phyloP scores from a whole-genome alignment of 2,113 vertebrate species.

The Arenaria interpres region DNA sequence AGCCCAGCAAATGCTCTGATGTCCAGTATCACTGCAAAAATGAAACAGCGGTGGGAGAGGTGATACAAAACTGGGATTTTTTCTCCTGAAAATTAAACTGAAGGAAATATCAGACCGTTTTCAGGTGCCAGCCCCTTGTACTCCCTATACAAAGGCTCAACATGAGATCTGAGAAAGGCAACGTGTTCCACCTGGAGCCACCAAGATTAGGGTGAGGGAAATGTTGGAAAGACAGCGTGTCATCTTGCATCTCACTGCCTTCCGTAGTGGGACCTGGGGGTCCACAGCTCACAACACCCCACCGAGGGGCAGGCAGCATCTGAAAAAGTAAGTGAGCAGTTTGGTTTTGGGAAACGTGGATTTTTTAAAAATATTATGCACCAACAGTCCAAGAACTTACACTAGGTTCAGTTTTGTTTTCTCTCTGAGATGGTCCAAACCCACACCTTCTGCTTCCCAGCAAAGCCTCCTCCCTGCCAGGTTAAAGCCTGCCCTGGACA shows the following conservation, averaged over 20 bases:
- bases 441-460: neutral
- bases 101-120: neutral
- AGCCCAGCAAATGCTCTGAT: neutral
- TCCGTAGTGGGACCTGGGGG: neutral
- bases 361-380: neutral
- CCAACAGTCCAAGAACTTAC: neutral
- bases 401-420: neutral
- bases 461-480: neutral
- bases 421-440: neutral
- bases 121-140: neutral
- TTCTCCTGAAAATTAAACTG: neutral
- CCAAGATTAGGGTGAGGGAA: neutral
- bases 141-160: neutral
- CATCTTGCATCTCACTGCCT: neutral
- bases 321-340: neutral
- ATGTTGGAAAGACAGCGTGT: neutral
- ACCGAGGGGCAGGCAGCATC: neutral
- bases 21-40: neutral
- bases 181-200: rapidly evolving
- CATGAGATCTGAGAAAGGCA: neutral
- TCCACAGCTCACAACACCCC: neutral
- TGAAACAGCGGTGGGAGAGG: neutral
- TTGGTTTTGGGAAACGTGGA: neutral
- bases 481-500: neutral
- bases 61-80: neutral